Evolutionary conservation across 2,797 vertebrate species (phyloP), one percentile per base, ranked within the genome.

Genomic region (Antennarius maculatus): DNA sequence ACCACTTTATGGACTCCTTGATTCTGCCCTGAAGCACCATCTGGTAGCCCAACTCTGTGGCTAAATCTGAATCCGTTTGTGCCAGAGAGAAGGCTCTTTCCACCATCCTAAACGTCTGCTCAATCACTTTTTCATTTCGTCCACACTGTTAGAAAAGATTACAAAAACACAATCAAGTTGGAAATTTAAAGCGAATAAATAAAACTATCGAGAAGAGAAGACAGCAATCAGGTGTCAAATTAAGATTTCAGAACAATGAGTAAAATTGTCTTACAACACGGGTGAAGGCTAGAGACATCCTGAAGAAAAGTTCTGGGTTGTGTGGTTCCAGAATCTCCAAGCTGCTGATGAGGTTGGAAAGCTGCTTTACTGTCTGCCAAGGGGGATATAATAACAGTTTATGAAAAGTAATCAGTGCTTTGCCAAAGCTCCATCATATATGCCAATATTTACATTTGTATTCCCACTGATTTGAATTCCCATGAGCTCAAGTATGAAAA

Each of bases 1-100:
- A 99, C 94, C 95, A 96, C 81, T 95, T 96, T 65, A 92, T 77
- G 46, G 98, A 96, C 67, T 98, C 97, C 74, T 95, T 97, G 50
- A 93, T 70, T 69, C 91, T 94, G 37, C 94, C 96, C 88, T 94
- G 95, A 69, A 99, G 93, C 71, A 97, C 89, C 92, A 97, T 93
- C 83, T 96, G 96, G 83, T 96, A 97, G 74, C 97, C 97, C 80
- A 98, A 90, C 86, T 99, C 97, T 27, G 95, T 95, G 81, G 96
- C 97, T 81, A 96, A 91, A 80, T 97, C 95, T 3, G 97, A 92
- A 81, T 95, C 91, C 3, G 92, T 86, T 0, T 95, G 82, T 23
- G 86, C 88, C 86, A 94, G 74, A 48, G 85, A 87, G 70, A 94
- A 95, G 34, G 97, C 96, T 85, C 84, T 94, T 77, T 99, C 95